Evolutionary conservation across 2,797 vertebrate species (phyloP).

Genomic region (Onychomys torridus): DNA sequence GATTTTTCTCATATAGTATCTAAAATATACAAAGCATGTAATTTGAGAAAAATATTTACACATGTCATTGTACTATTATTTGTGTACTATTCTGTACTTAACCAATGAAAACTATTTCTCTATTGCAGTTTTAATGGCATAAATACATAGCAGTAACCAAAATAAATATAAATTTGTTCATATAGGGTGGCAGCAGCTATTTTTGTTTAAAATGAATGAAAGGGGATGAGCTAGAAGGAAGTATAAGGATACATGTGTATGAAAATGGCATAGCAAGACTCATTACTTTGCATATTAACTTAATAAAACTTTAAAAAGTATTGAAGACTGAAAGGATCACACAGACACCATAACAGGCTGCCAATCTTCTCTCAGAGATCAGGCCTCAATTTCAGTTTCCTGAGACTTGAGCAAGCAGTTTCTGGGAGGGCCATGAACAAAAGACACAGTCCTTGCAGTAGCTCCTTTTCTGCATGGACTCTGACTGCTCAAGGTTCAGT

Average conservation of each 20-base stretch:
- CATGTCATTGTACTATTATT: not conserved
- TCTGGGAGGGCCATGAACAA: too few species aligned
- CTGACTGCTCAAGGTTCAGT: too few species aligned
- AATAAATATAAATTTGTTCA: conserved; percentile 7
- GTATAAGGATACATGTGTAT: not conserved
- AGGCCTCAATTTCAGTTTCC: too few species aligned
- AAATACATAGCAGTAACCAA: not conserved
- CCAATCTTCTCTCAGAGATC: too few species aligned
- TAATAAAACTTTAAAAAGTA: not conserved
- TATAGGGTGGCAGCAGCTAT: not conserved
- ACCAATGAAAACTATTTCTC: not conserved
- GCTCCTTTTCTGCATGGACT: too few species aligned
- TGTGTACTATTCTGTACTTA: not conserved
- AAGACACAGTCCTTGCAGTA: too few species aligned
- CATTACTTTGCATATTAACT: not conserved
- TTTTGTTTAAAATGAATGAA: conserved; percentile 4
- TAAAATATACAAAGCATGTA: not conserved
- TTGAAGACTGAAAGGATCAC: not conserved
- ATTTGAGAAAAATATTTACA: conserved; percentile 1
- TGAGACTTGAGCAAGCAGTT: too few species aligned
- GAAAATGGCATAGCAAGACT: not conserved
- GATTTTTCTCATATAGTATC: not conserved
- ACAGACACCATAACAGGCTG: too few species aligned
- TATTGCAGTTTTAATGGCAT: not conserved
- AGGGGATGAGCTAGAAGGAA: not conserved